These are phyloP conservation scores for Athalia rosae DNA, from an alignment of 2,888 invertebrate species.

Conservation along the genomic window DNA sequence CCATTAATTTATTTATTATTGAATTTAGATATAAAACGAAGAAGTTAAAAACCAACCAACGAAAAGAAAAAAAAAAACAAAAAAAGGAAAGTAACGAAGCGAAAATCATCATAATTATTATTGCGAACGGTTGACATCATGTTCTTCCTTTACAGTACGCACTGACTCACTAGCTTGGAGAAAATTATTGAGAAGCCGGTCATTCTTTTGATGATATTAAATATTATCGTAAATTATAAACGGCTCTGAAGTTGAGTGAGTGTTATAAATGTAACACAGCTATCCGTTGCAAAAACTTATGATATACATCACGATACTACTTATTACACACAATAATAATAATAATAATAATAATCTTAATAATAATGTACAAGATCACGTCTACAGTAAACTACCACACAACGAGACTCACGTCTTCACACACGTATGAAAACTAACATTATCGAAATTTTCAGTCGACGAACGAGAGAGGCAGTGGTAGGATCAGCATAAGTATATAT, in stretches of 20 bases:
- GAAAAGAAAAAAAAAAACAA: neutral
- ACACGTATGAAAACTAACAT: neutral
- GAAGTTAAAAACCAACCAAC: neutral
- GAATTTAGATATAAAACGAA: constrained; percentile 31
- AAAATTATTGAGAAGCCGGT: constrained; percentile 14
- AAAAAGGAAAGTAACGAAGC: neutral
- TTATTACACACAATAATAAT: neutral
- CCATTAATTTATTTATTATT: constrained; percentile 40
- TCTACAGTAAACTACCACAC: neutral
- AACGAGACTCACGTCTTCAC: neutral
- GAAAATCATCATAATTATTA: constrained; percentile 7
- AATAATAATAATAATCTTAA: neutral
- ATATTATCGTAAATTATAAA: constrained; percentile 15
- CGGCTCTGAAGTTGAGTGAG: constrained; percentile 29
- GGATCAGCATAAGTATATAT: constrained; percentile 30
- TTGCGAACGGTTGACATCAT: constrained; percentile 24
- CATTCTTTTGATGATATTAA: neutral
- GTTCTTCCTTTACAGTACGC: constrained; percentile 38
- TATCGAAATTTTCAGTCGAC: neutral
- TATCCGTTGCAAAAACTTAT: constrained; percentile 10
- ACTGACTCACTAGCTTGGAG: constrained; percentile 13
- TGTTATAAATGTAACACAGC: constrained; percentile 26
- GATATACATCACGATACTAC: constrained; percentile 23
- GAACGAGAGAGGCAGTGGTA: neutral
- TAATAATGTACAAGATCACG: neutral